Percentiles rank a stretch among this genome's conserved stretches.
Conservation (phyloP, 2,888 invertebrate species). For the Ophion slaviceki region DNA sequence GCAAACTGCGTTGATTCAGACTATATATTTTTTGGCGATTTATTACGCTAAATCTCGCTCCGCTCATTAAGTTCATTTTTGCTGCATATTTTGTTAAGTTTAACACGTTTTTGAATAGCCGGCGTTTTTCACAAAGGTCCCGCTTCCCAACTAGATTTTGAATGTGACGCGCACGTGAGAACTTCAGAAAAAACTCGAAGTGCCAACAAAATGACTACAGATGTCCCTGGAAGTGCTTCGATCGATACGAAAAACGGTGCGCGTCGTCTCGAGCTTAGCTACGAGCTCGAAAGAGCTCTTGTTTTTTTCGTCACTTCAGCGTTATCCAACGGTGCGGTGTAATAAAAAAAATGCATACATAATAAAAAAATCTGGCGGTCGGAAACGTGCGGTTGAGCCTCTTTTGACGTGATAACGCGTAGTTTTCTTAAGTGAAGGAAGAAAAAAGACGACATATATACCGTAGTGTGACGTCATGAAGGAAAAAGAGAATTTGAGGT, state of each 20-base stretch:
- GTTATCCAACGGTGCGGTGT: conserved; percentile 28
- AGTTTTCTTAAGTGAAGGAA: background rate
- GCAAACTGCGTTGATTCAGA: no score
- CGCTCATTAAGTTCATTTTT: no score
- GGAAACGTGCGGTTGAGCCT: background rate
- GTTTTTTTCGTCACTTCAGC: conserved; percentile 12
- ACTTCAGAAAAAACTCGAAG: background rate
- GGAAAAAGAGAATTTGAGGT: conserved; percentile 47
- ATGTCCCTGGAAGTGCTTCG: conserved; percentile 37
- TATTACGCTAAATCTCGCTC: no score
- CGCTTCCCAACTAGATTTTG: background rate
- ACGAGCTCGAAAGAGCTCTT: conserved; percentile 23
- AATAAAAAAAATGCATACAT: conserved; percentile 17
- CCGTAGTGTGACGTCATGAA: conserved; percentile 40
- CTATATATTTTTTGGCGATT: no score
- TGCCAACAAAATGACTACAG: conserved; percentile 24
- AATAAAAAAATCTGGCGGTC: background rate
- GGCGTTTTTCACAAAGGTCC: background rate
- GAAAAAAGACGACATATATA: conserved; percentile 5
- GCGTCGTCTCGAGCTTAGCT: conserved; percentile 46
- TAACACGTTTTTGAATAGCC: background rate
- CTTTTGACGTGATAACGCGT: background rate
- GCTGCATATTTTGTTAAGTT: no score
- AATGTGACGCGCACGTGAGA: background rate
- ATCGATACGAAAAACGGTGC: conserved; percentile 57